Base-by-base conservation (phyloP, 2,888 invertebrate genomes). In the Auanema sp. region DNA sequence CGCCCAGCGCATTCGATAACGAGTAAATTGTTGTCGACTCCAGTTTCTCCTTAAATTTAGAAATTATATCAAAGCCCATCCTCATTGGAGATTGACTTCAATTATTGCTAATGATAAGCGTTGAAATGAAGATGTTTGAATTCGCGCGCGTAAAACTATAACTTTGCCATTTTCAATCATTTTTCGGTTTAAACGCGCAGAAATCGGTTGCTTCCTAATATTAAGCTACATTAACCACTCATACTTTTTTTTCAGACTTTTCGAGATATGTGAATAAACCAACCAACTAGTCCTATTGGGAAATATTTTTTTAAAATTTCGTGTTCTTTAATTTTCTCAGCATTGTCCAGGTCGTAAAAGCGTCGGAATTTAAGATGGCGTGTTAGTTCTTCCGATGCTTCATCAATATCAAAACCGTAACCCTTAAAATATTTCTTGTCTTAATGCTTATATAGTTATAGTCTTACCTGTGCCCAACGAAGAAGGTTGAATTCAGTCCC, bases 1-100 rank as follows among this genome's bases (percentile, higher is more conserved):
- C 71, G 62, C 5, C 78, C 78, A n/a, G 77, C 78, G 55, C 76
- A 74, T 60, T 79, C 78, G 47, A 75, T 72, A 21, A 79, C 76
- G 16, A 79, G 66, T 33, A 77, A 66, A 41, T 68, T 68, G 50
- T 76, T 75, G 14, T 72, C 71, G 18, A 68, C 66, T 14, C 75
- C 76, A 10, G 77, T 71, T 42, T 75, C 74, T 6, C 78, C 77
- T 76, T 52, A 47, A 67, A 56, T 40, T 50, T 56, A 12, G 18
- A 5, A 47, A 33, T n/a, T n/a, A n/a, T n/a, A n/a, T n/a, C n/a
- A n/a, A n/a, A n/a, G n/a, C n/a, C n/a, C n/a, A n/a, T n/a, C n/a
- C n/a, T n/a, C n/a, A n/a, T n/a, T n/a, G n/a, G n/a, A n/a, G n/a
- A n/a, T n/a, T n/a, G n/a, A n/a, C n/a, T 33, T 33, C 33, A 5